Evolutionary conservation across 2,113 vertebrate species (phyloP).

Genomic region (Lasiurus borealis): DNA sequence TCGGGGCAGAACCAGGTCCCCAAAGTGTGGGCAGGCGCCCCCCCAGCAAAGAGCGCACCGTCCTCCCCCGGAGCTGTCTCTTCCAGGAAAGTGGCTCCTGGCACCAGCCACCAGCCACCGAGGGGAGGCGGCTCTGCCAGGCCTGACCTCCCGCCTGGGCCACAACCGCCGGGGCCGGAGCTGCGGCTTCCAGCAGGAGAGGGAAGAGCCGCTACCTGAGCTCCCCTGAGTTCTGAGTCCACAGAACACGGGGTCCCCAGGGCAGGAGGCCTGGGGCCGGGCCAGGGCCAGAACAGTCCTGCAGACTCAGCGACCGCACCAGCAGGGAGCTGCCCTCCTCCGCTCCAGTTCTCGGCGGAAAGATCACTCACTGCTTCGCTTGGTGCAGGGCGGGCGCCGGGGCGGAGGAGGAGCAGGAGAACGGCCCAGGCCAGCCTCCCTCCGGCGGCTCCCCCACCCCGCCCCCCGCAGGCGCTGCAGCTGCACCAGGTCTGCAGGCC

Average conservation of each 20-base stretch:
- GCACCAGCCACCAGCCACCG: not conserved
- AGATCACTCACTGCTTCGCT: not conserved
- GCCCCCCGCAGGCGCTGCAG: not conserved
- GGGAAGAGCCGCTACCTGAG: not conserved
- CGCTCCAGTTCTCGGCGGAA: not conserved
- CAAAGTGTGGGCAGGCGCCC: not conserved
- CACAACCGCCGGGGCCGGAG: not conserved
- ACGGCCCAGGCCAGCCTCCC: too few relatives aligned
- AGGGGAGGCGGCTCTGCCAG: not conserved
- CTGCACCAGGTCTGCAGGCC: accelerated
- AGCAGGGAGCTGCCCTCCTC: not conserved
- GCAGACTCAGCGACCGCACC: accelerated
- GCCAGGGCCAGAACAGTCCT: accelerated
- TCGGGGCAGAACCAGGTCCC: not conserved
- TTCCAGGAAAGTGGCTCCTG: slow-evolving; percentile 66
- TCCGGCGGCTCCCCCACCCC: not conserved
- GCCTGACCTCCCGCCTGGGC: not conserved
- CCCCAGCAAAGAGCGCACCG: not conserved
- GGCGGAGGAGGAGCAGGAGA: not conserved
- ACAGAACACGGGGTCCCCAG: not conserved
- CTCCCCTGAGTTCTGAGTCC: too few relatives aligned
- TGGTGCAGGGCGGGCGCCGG: accelerated
- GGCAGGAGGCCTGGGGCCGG: not conserved
- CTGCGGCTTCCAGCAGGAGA: not conserved
- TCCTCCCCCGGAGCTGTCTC: not conserved